phyloP scores from a whole-genome alignment of 2,797 vertebrate genomes.

The Caiman crocodilus region DNA sequence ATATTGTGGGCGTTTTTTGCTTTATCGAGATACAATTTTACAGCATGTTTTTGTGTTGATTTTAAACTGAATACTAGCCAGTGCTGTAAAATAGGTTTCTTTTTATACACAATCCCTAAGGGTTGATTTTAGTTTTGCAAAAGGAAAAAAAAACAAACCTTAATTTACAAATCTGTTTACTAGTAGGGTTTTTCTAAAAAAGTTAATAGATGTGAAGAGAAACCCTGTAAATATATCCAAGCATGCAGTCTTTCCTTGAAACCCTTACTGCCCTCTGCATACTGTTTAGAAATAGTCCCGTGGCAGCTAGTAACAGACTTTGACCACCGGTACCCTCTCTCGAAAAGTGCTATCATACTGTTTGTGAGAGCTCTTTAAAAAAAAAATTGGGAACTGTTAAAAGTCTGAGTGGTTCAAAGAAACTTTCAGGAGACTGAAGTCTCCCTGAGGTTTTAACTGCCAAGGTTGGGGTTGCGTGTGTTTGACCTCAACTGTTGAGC shows the following conservation, averaged over 20 bases:
- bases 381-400: neutral
- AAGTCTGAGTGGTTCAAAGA: neutral
- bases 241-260: conserved; percentile 68
- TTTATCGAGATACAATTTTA: conserved; percentile 65
- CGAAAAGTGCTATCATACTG: neutral
- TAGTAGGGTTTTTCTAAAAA: conserved; percentile 61
- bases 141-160: conserved; percentile 49
- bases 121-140: conserved; percentile 77
- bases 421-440: conserved; percentile 12
- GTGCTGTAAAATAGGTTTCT: conserved; percentile 78
- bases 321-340: conserved; percentile 7
- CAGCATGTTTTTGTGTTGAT: conserved; percentile 72
- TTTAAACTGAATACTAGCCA: conserved; percentile 77
- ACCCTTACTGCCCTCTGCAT: conserved; percentile 47
- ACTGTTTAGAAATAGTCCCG: conserved; percentile 43
- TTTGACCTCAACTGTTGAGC: neutral
- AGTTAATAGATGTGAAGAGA: conserved; percentile 65
- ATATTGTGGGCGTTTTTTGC: conserved; percentile 76
- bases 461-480: conserved; percentile 52
- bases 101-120: conserved; percentile 78
- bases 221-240: conserved; percentile 67
- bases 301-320: conserved; percentile 59
- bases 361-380: neutral
- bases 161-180: conserved; percentile 69
- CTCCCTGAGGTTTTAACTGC: conserved; percentile 37